These are phyloP conservation scores for Metridium senile DNA, from an alignment of 92 coral and sea anemone species.

Conservation along the genomic window DNA sequence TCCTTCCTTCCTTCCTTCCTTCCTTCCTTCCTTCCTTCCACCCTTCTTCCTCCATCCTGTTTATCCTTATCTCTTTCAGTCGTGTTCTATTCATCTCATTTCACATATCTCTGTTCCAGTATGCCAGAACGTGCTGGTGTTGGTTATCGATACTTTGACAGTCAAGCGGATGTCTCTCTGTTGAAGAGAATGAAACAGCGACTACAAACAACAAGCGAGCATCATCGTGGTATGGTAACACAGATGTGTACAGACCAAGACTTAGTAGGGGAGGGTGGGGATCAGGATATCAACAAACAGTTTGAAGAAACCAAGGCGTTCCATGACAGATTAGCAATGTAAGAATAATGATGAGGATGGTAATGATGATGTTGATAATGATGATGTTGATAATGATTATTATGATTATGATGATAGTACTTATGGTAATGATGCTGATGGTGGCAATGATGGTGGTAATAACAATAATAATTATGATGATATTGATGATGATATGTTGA, in stretches of 20 bases:
- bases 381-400: not conserved
- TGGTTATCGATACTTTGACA: conserved; percentile 91
- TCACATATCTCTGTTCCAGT: conserved; percentile 50
- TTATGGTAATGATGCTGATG: not conserved
- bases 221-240: conserved; percentile 70
- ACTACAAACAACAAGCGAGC: conserved; percentile 83
- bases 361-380: not conserved
- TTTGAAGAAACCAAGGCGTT: conserved; percentile 75
- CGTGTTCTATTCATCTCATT: not conserved
- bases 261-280: conserved; percentile 58
- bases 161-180: conserved; percentile 69
- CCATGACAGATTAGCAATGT: conserved; percentile 83
- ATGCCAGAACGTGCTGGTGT: conserved; percentile 86
- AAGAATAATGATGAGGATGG: conserved; percentile 14
- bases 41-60: not conserved
- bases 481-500: not conserved
- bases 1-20: too few relatives aligned
- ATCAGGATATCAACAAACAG: conserved; percentile 74
- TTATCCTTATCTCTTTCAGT: not conserved
- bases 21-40: too few relatives aligned
- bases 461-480: not conserved
- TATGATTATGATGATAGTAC: not conserved
- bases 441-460: not conserved
- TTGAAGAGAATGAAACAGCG: conserved; percentile 91
- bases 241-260: conserved; percentile 73